Base-by-base conservation (phyloP, 2,797 vertebrate genomes). In the Gambusia yucatana region DNA sequence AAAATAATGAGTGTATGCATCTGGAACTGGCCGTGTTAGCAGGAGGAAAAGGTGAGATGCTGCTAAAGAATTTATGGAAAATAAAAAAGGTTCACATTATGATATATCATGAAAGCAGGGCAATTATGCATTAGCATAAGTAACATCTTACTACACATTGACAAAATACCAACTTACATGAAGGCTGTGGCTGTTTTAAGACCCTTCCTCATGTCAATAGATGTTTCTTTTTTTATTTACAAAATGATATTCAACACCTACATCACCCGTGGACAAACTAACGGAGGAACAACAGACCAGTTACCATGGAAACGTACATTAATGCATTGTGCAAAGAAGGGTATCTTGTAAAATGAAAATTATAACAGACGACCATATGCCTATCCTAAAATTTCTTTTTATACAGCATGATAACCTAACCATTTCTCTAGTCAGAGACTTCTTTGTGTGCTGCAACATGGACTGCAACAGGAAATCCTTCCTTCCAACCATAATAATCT, bases 1-100 rank as follows among this genome's bases (percentile, higher is more conserved):
- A 75, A 76, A 80, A 84, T 76, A 81, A 81, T 81, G 73, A 78
- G 63, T 11, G 11, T 44, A 44, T 75, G 63, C 20, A 30, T 4
- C 1, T 16, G 7, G 47, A 28, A 76, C 22, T 52, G 48, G 81
- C n/a, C 44, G 65, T 83, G 75, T n/a, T 16, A 82, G 55, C 80
- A 72, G 73, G 72, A 59, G 17, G 33, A 72, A 57, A 50, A 52
- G 71, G 47, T 73, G 5, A 30, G 63, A 22, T 41, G 5, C 10
- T 13, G 8, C 5, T 20, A 65, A 33, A 22, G 63, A 67, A 57
- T 57, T 11, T 57, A 28, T 28, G n/a, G 11, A 2, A 57, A 57
- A 57, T 4, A 13, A n/a, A 57, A 11, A 28, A 57, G 2, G 25
- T 57, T 57, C 55, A 57, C 10, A 28, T 3, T 57, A 28, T 28